Percentiles rank a stretch among this genome's conserved stretches.
Evolutionary conservation across 2,113 vertebrate species (phyloP).

Genomic region (Chascanopsetta lugubris): DNA sequence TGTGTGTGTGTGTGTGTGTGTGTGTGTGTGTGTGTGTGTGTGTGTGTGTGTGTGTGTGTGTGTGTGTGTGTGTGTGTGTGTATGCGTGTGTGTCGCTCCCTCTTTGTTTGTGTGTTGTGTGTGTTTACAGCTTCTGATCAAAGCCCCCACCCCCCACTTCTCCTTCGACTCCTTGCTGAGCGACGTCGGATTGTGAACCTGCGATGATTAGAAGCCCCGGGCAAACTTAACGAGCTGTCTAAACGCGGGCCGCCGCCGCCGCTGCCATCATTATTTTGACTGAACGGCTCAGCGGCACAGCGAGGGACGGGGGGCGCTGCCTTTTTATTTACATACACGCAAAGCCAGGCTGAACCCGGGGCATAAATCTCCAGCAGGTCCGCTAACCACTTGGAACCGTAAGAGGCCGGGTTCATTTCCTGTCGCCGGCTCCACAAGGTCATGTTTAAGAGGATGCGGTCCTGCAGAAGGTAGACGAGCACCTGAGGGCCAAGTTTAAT

Average conservation of each 20-base stretch:
- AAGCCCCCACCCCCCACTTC: slow-evolving; percentile 52
- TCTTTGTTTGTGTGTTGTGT: too few species aligned
- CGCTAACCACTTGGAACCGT: slow-evolving; percentile 1
- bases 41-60: too few species aligned
- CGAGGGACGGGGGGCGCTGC: slow-evolving; percentile 19
- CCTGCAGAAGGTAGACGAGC: slow-evolving; percentile 33
- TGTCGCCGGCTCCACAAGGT: slow-evolving; percentile 35
- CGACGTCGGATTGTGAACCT: slow-evolving; percentile 40
- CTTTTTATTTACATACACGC: slow-evolving; percentile 59
- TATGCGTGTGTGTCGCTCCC: too few species aligned
- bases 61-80: slow-evolving; percentile 3
- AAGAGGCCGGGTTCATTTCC: slow-evolving; percentile 53
- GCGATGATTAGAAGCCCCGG: slow-evolving; percentile 68
- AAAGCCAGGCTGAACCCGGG: slow-evolving; percentile 16
- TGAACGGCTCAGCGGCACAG: slow-evolving; percentile 41
- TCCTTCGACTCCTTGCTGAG: slow-evolving; percentile 23
- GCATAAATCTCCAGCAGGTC: slow-evolving; percentile 41
- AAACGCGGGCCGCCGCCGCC: slow-evolving; percentile 36
- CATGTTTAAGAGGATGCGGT: slow-evolving; percentile 35
- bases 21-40: too few species aligned
- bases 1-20: too few species aligned
- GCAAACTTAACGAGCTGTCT: slow-evolving; percentile 66
- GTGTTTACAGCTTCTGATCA: slow-evolving; percentile 62
- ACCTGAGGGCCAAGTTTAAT: slow-evolving; percentile 55
- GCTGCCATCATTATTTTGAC: slow-evolving; percentile 52